phyloP scores from a whole-genome alignment of 2,888 invertebrate genomes.

The Podotricha telesiphe region DNA sequence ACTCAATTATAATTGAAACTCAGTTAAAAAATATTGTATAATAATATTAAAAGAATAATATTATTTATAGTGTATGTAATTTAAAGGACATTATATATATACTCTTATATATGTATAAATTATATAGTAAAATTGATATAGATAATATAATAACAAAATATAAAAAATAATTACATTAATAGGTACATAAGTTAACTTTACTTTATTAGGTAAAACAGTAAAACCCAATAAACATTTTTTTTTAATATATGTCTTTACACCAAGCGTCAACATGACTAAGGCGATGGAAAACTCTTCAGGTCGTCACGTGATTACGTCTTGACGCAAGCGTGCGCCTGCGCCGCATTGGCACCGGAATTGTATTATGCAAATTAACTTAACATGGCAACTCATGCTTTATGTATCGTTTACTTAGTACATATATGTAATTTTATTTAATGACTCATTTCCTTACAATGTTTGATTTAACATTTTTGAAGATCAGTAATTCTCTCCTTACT shows the following conservation, averaged over 20 bases:
- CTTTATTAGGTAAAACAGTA: too few species aligned
- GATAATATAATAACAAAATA: too few species aligned
- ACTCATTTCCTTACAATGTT: slow-evolving; percentile 25
- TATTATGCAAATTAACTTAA: slow-evolving; percentile 51
- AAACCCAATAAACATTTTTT: background rate
- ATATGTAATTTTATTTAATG: slow-evolving; percentile 25
- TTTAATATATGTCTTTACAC: slow-evolving; percentile 44
- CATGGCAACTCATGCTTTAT: slow-evolving; percentile 36
- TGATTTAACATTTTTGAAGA: background rate
- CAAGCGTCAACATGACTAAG: slow-evolving; percentile 58
- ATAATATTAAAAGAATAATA: too few species aligned
- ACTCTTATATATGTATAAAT: too few species aligned
- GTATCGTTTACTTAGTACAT: slow-evolving; percentile 28
- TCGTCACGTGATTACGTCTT: slow-evolving; percentile 59
- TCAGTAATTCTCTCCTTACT: too few species aligned
- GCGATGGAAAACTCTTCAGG: slow-evolving; percentile 71
- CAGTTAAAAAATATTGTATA: too few species aligned
- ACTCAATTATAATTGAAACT: too few species aligned
- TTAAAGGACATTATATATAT: too few species aligned
- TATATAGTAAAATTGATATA: too few species aligned
- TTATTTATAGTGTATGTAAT: too few species aligned
- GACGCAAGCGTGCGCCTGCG: slow-evolving; percentile 56
- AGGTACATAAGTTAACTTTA: too few species aligned
- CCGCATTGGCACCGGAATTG: slow-evolving; percentile 53
- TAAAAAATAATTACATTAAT: too few species aligned